Conservation (phyloP, 2,113 vertebrate species). For the Anser brachyrhynchus region DNA sequence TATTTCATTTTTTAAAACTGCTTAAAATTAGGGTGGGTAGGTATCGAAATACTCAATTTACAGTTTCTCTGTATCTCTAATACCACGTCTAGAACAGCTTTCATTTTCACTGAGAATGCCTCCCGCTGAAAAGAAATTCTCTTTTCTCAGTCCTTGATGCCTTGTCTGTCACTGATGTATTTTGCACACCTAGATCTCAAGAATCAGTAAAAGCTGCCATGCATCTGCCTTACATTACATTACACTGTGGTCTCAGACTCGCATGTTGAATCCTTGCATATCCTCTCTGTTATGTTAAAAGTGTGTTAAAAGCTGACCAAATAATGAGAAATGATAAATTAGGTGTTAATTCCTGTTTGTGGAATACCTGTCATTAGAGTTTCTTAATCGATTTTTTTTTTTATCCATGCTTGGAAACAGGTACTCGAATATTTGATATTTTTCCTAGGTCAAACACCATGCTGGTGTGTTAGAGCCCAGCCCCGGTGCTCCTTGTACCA, state of each 20-base stretch:
- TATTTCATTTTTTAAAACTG: slow-evolving; percentile 23
- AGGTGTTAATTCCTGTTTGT: not conserved
- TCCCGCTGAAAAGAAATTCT: slow-evolving; percentile 53
- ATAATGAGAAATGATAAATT: not conserved
- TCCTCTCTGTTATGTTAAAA: not conserved
- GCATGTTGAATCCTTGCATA: not conserved
- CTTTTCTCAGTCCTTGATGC: slow-evolving; percentile 24
- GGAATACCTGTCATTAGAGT: not conserved
- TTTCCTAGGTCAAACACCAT: not conserved
- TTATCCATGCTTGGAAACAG: not conserved
- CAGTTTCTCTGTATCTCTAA: slow-evolving; percentile 26
- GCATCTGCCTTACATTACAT: not conserved
- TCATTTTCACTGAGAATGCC: slow-evolving; percentile 47
- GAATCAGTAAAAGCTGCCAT: not conserved
- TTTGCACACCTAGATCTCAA: slow-evolving; percentile 38
- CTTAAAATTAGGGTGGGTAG: not conserved
- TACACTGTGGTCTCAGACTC: not conserved
- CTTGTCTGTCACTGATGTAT: slow-evolving; percentile 32
- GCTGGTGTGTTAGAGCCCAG: not conserved
- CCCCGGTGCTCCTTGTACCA: not conserved
- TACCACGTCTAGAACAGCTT: not conserved
- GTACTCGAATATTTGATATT: not conserved
- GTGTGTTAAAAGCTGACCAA: not conserved
- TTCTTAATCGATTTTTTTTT: not conserved
- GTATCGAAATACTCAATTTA: slow-evolving; percentile 55